These are phyloP conservation scores for Malacosoma neustria DNA, from an alignment of 2,888 invertebrate genomes.

Conservation along the genomic window DNA sequence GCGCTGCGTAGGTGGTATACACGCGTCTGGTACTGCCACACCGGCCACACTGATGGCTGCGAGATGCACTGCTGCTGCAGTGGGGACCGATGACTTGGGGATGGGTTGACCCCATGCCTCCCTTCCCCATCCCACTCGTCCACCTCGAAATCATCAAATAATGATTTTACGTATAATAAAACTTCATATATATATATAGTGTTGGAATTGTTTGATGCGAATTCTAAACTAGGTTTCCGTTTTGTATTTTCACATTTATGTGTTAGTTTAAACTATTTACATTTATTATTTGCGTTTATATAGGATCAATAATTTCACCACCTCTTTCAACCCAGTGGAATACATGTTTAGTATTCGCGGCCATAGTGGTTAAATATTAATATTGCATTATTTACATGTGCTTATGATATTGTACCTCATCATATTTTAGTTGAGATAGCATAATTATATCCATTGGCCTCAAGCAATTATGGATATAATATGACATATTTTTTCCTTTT, in stretches of 20 bases:
- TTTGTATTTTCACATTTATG: slow-evolving; percentile 11
- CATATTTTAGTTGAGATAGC: too few species aligned
- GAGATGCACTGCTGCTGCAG: slow-evolving; percentile 59
- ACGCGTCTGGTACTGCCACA: slow-evolving; percentile 66
- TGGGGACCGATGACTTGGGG: slow-evolving; percentile 35
- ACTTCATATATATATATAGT: slow-evolving; percentile 23
- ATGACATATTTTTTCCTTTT: too few species aligned
- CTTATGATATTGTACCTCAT: too few species aligned
- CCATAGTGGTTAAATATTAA: slow-evolving; percentile 1
- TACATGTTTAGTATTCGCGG: slow-evolving; percentile 7
- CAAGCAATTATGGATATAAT: too few species aligned
- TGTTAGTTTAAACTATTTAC: slow-evolving; percentile 52
- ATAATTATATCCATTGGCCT: too few species aligned
- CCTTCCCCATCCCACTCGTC: slow-evolving; percentile 45
- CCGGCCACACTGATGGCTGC: slow-evolving; percentile 69
- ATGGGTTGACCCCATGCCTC: slow-evolving; percentile 33
- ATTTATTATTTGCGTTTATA: slow-evolving; percentile 35
- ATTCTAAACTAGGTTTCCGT: slow-evolving; percentile 17
- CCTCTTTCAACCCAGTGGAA: slow-evolving; percentile 2
- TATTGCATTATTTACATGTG: too few species aligned
- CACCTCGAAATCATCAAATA: slow-evolving; percentile 71
- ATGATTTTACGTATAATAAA: slow-evolving; percentile 71
- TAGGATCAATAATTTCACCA: slow-evolving; percentile 35
- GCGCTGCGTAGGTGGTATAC: slow-evolving; percentile 71
- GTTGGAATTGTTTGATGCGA: slow-evolving; percentile 14